Evolutionary conservation across 2,888 invertebrate species (phyloP), one percentile per base, ranked within the genome.

Genomic region (Ennomos fuscantarius): DNA sequence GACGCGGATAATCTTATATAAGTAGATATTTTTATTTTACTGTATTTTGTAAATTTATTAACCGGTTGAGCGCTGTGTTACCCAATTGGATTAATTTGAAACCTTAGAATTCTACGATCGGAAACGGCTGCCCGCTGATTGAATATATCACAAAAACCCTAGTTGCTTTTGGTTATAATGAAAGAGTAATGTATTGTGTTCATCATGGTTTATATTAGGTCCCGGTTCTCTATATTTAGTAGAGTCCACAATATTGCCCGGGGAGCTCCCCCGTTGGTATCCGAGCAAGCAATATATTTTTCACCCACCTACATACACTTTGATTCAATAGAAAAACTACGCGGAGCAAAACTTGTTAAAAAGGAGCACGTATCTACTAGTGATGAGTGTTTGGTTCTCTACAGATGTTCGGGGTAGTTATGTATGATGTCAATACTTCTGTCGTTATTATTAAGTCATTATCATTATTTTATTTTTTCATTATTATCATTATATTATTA

Each of bases 151-250:
- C 36, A 37, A 6, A 24, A 6, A 3, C 40, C 5, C 13, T 40
- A 33, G 33, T 43, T 33, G 12, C 12, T 33, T 12, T 9, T 43
- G 33, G 12, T 33, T 15, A 9, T 8, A 31, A 9, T 40, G 39
- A 31, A 24, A 41, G 6, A 31, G 8, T n/a, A 24, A n/a, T 1
- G 31, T 31, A 31, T 37, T 31, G 36, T 31, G 36, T 46, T 46
- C 24, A 46, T 39, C 47, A 39, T 10, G 39, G 13, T 11, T 34
- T 15, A 34, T 49, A 49, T 49, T 35, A 41, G 33, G 41, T 49
- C 44, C 39, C 48, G 35, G 44, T 48, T 48, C 43, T 42, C 48
- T 43, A 55, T 39, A 55, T 55, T 44, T 39, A 49, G 55, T 55
- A 2, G 34, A 34, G 49, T 55, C 33, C 39, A 49, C 48, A 39